Percentiles rank a stretch among this genome's conserved stretches.
phyloP scores from a whole-genome alignment of 2,888 invertebrate species.

The Nemapogon koenigi region DNA sequence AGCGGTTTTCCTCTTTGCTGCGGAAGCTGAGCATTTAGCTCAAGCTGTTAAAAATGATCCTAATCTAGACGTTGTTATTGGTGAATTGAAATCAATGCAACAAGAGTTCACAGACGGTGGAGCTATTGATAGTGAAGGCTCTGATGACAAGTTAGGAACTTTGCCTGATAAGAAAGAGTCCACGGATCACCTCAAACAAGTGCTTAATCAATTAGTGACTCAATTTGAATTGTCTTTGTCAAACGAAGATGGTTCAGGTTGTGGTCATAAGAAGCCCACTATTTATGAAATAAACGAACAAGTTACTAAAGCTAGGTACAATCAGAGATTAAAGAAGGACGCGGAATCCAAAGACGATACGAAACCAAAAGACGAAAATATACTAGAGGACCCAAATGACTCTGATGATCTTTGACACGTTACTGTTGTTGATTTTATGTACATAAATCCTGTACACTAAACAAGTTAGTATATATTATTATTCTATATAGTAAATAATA shows the following conservation, averaged over 20 bases:
- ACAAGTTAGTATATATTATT: too few species aligned
- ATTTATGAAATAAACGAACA: too few species aligned
- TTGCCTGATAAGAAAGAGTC: not conserved
- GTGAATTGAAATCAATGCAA: constrained; percentile 48
- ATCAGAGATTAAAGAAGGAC: too few species aligned
- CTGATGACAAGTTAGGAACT: too few species aligned
- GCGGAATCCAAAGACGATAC: not conserved
- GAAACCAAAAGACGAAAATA: not conserved
- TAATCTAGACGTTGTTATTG: constrained; percentile 58
- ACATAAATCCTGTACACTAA: too few species aligned
- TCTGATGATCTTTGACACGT: constrained; percentile 8
- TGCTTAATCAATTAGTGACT: constrained; percentile 24
- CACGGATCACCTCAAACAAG: constrained; percentile 45
- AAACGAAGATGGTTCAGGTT: too few species aligned
- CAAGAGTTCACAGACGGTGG: constrained; percentile 28
- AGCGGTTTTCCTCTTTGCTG: constrained; percentile 86
- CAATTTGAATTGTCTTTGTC: constrained; percentile 34
- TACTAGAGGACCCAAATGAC: not conserved
- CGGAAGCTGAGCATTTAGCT: constrained; percentile 75
- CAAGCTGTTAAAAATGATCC: constrained; percentile 64
- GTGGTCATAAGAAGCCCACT: too few species aligned
- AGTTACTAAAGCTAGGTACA: too few species aligned
- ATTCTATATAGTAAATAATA: too few species aligned
- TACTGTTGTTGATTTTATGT: not conserved
- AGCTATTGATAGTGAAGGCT: constrained; percentile 19